Evolutionary conservation across 2,888 invertebrate species (phyloP).

Genomic region (Dicyrtoma fusca): DNA sequence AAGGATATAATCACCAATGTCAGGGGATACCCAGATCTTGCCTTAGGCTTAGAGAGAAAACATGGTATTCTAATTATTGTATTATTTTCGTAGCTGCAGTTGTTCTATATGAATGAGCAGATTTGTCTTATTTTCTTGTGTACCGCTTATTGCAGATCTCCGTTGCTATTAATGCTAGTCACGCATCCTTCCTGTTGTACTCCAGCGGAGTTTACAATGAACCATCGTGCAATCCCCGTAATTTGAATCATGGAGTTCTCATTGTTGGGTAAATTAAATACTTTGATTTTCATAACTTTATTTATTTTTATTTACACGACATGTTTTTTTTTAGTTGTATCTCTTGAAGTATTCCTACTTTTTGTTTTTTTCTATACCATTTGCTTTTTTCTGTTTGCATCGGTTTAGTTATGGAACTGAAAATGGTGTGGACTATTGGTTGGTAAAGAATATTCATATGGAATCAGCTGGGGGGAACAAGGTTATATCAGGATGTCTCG

Average conservation of each 20-base stretch:
- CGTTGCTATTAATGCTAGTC: constrained; percentile 73
- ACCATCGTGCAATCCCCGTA: constrained; percentile 69
- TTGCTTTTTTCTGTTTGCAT: too few relatives aligned
- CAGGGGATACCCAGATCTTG: too few relatives aligned
- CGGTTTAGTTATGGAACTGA: constrained; percentile 63
- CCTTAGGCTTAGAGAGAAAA: too few relatives aligned
- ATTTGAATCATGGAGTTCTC: constrained; percentile 63
- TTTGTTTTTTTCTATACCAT: too few relatives aligned
- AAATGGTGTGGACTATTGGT: constrained; percentile 61
- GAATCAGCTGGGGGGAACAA: constrained; percentile 60
- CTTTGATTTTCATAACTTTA: too few relatives aligned
- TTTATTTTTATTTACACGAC: too few relatives aligned
- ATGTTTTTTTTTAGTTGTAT: too few relatives aligned
- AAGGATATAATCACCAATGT: too few relatives aligned
- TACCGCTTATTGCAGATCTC: constrained; percentile 59
- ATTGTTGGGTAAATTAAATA: constrained; percentile 59
- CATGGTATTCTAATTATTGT: neutral
- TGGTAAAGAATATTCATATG: constrained; percentile 63
- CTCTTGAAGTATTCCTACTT: too few relatives aligned
- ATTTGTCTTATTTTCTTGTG: too few relatives aligned
- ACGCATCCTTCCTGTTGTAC: constrained; percentile 83
- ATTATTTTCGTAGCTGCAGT: neutral
- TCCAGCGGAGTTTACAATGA: constrained; percentile 72
- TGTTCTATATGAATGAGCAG: neutral
- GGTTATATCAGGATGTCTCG: constrained; percentile 62